Evolutionary conservation across 2,888 invertebrate genomes (phyloP), one percentile per base, ranked within the genome.

Genomic region (Octonoba sinensis): DNA sequence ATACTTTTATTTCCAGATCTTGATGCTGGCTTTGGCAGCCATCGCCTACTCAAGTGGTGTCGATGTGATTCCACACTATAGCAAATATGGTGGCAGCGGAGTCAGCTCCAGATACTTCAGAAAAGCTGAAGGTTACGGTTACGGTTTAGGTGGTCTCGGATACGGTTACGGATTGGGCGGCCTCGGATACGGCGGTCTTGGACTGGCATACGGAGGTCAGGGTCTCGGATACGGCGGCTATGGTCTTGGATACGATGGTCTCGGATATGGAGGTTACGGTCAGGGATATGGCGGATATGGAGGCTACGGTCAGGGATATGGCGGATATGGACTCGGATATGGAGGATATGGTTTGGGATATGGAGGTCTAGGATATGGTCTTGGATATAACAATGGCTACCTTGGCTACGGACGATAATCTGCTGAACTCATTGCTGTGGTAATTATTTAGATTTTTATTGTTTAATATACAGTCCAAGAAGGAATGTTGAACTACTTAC

Each of bases 201-300:
- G 64, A 1, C 12, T 24, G 6, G 49, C 22, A 49, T 65, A 65
- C 12, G 49, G 49, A 13, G 49, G 24, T 6, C 16, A 62, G 4
- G 62, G 36, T 16, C 36, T 57, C 16, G 59, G 47, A 44, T n/a
- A 49, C 20, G 51, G 54, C 12, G 54, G n/a, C 3, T 51, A 64
- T 16, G 76, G 76, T 13, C 11, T 60, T 46, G 74, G 67, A n/a
- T 49, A 60, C 51, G 66, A 20, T 18, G 54, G 54, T 20, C 16
- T 54, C 20, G 54, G 54, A 54, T 20, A 18, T 18, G 54, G 54
- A n/a, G 54, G 75, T 22, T 49, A 75, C 36, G 69, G 57, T 3
- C 11, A 11, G 36, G 77, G 64, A 12, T 27, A 64, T 54, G 62
- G 60, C 6, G 65, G 56, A 13, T 12, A 64, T 46, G 64, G 60